phyloP scores from a whole-genome alignment of 1,140 invertebrate species.

The Nymphalis io region DNA sequence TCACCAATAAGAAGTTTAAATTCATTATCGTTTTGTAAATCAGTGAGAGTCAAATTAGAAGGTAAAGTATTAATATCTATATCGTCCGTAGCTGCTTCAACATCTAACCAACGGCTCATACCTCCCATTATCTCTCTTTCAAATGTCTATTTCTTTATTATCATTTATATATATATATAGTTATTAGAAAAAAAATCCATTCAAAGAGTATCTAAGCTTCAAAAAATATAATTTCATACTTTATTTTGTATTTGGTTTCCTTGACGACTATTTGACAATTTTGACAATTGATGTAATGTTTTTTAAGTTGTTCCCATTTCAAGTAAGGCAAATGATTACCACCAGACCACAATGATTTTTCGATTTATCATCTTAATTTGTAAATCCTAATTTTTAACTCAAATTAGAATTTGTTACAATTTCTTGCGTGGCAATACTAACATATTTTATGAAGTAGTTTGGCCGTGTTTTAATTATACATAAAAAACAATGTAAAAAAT shows the following conservation, averaged over 20 bases:
- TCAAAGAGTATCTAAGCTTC: not conserved
- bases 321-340: too few species aligned
- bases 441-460: too few species aligned
- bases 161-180: too few species aligned
- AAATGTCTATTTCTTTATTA: not conserved
- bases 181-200: too few species aligned
- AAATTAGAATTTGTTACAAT: too few species aligned
- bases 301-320: not conserved
- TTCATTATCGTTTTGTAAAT: conserved; percentile 76
- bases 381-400: too few species aligned
- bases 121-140: conserved; percentile 42
- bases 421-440: too few species aligned
- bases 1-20: conserved; percentile 76
- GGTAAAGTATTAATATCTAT: conserved; percentile 71
- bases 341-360: too few species aligned
- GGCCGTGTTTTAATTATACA: too few species aligned
- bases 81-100: conserved; percentile 72
- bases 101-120: conserved; percentile 73
- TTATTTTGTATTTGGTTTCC: conserved; percentile 9
- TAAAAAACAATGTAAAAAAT: too few species aligned
- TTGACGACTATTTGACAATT: not conserved
- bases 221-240: not conserved
- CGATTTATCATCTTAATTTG: too few species aligned
- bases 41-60: conserved; percentile 66
- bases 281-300: not conserved